These are phyloP conservation scores for Perodicticus potto DNA, from an alignment of 2,797 vertebrate species.

Conservation along the genomic window DNA sequence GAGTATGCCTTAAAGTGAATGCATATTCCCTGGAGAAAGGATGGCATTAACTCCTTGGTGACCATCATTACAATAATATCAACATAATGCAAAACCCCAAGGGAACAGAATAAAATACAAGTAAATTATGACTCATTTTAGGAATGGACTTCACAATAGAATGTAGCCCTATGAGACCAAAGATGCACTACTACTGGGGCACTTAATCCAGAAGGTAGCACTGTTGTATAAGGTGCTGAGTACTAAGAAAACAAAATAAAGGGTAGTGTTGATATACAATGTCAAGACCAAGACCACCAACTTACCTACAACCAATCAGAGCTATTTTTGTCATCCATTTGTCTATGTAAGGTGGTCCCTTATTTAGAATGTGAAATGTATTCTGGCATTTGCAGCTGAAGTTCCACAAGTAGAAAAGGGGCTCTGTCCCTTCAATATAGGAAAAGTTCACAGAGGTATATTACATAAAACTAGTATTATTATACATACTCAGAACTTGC, in stretches of 20 bases:
- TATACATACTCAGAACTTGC: not conserved
- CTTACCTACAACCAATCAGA: not conserved
- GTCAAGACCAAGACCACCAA: not conserved
- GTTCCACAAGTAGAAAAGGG: not conserved
- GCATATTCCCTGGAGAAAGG: not conserved
- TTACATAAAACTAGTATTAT: slow-evolving; percentile 14
- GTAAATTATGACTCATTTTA: not conserved
- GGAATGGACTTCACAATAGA: not conserved
- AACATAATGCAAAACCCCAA: not conserved
- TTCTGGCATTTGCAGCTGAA: not conserved
- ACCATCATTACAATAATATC: not conserved
- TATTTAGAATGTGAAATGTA: not conserved
- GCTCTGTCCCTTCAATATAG: not conserved
- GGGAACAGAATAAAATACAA: not conserved
- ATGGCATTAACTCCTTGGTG: not conserved
- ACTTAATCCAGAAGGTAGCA: not conserved
- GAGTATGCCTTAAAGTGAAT: not conserved
- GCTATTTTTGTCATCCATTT: not conserved
- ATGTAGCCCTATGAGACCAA: not conserved
- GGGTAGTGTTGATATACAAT: not conserved
- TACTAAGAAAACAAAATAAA: slow-evolving; percentile 4
- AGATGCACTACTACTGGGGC: not conserved
- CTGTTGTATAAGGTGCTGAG: not conserved
- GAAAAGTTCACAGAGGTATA: not conserved
- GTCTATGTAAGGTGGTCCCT: not conserved